These are phyloP conservation scores for Ptiloglossa arizonensis DNA, from an alignment of 1,140 invertebrate species.

Conservation along the genomic window DNA sequence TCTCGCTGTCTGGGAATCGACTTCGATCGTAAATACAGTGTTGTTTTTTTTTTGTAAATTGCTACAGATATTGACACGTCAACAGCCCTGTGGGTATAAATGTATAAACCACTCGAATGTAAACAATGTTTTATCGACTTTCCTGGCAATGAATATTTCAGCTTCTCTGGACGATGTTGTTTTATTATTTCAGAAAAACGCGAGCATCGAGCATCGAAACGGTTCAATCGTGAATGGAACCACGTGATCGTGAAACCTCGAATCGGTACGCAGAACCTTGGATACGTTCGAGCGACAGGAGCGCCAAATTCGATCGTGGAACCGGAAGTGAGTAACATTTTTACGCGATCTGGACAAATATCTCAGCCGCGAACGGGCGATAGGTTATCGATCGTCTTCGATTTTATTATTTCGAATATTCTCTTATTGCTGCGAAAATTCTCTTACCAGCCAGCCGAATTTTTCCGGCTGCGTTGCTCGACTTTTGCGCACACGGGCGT, in stretches of 20 bases:
- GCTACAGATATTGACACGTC: too few relatives aligned
- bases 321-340: background rate
- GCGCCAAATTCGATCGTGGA: background rate
- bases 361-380: background rate
- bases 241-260: background rate
- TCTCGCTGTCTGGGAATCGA: too few relatives aligned
- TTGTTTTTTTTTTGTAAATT: too few relatives aligned
- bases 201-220: too few relatives aligned
- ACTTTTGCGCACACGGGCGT: background rate
- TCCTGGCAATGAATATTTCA: too few relatives aligned
- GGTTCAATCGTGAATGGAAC: too few relatives aligned
- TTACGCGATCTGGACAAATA: background rate
- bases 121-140: too few relatives aligned
- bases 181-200: too few relatives aligned
- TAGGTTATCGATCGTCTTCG: background rate
- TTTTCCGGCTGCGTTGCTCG: conserved; percentile 7
- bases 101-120: too few relatives aligned
- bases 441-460: conserved; percentile 8
- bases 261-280: background rate
- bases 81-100: too few relatives aligned
- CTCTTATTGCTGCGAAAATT: conserved; percentile 16
- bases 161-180: too few relatives aligned
- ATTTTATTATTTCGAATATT: conserved; percentile 35
- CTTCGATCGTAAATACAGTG: too few relatives aligned
- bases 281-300: background rate